A percentile compares a stretch with the other conserved stretches of the same genome.
phyloP scores from a whole-genome alignment of 2,797 vertebrate species.

The Sebastolobus alascanus region DNA sequence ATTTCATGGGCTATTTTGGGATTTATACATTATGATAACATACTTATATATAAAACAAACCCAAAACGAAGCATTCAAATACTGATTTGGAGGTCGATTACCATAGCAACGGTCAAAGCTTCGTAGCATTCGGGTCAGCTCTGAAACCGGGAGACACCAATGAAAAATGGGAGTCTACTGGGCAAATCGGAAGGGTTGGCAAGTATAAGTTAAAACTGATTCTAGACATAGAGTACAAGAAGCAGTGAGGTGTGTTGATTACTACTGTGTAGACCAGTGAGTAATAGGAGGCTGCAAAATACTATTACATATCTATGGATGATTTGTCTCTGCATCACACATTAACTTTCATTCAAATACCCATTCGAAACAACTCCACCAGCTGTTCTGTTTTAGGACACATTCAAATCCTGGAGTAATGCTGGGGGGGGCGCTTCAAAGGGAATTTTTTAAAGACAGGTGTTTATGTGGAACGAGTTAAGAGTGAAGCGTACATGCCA shows the following conservation, averaged over 20 bases:
- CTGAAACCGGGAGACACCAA: no score
- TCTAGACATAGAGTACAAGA: neutral
- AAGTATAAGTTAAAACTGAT: fast-evolving
- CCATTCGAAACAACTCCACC: constrained; percentile 28
- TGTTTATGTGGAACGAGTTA: constrained; percentile 27
- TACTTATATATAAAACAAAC: no score
- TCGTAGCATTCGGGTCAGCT: no score
- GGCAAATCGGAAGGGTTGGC: no score
- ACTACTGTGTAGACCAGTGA: neutral
- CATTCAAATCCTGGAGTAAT: constrained; percentile 43
- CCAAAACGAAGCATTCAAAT: fast-evolving
- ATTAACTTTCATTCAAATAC: constrained; percentile 46
- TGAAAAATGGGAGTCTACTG: no score
- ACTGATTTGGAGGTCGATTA: no score
- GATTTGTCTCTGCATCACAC: neutral
- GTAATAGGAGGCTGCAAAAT: constrained; percentile 4
- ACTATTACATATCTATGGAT: neutral
- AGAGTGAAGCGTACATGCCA: constrained; percentile 11
- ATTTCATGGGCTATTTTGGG: no score
- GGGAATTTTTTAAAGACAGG: constrained; percentile 27
- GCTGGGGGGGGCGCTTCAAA: neutral
- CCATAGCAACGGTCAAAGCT: no score
- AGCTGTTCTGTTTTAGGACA: constrained; percentile 27
- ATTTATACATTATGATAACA: no score
- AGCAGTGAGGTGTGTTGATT: neutral